Evolutionary conservation across 2,888 invertebrate genomes (phyloP).

Genomic region (Eutolmus rufibarbis): DNA sequence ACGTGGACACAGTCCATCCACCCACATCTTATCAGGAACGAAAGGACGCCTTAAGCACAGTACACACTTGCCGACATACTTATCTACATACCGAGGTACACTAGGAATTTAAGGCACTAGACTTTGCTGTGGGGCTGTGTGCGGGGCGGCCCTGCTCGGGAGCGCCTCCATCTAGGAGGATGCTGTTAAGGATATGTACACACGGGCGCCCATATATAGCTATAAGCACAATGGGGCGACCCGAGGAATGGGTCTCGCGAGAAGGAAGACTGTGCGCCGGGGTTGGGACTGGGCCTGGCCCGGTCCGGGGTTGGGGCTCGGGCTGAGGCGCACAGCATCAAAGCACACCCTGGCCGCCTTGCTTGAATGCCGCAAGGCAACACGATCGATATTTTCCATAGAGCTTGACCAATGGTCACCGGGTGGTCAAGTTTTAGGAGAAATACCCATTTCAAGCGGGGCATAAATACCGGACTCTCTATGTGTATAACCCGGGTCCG

Average conservation of each 20-base stretch:
- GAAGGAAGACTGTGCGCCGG: slow-evolving; percentile 39
- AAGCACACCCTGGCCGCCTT: slow-evolving; percentile 50
- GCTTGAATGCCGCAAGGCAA: slow-evolving; percentile 57
- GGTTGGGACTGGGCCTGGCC: not conserved
- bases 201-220: slow-evolving; percentile 5
- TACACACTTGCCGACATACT: slow-evolving; percentile 42
- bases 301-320: not conserved
- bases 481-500: not conserved
- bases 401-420: slow-evolving; percentile 57
- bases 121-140: not conserved
- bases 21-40: slow-evolving; percentile 51
- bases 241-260: slow-evolving; percentile 47
- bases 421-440: slow-evolving; percentile 51
- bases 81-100: slow-evolving; percentile 35
- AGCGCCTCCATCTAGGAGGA: slow-evolving; percentile 41
- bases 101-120: slow-evolving; percentile 26
- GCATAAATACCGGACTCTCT: slow-evolving; percentile 19
- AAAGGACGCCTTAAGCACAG: slow-evolving; percentile 51
- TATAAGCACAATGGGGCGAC: slow-evolving; percentile 33
- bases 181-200: slow-evolving; percentile 37
- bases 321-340: slow-evolving; percentile 45
- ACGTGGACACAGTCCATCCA: slow-evolving; percentile 50
- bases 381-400: slow-evolving; percentile 63
- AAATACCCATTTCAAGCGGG: slow-evolving; percentile 43
- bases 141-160: slow-evolving; percentile 34